Evolutionary conservation across 2,797 vertebrate species (phyloP).

Genomic region (Varecia variegata): DNA sequence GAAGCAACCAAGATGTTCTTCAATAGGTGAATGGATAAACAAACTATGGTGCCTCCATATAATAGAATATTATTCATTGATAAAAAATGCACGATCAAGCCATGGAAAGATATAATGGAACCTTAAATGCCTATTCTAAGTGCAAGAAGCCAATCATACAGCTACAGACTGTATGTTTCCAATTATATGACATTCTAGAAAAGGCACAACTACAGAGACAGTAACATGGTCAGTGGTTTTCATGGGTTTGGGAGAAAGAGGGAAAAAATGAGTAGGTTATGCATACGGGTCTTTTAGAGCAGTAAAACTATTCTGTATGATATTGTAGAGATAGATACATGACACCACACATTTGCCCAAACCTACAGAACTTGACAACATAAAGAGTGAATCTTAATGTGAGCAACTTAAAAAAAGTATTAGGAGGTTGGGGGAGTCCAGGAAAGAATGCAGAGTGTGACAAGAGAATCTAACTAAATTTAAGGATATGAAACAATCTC

Average conservation of each 20-base stretch:
- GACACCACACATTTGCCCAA: background rate
- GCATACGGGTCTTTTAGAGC: background rate
- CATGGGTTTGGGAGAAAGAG: background rate
- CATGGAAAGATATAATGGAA: background rate
- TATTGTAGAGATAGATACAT: background rate
- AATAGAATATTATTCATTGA: background rate
- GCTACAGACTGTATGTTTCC: background rate
- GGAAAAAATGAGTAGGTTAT: background rate
- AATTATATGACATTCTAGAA: background rate
- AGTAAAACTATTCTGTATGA: background rate
- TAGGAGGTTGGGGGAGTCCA: background rate
- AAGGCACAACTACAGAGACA: background rate
- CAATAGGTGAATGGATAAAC: background rate
- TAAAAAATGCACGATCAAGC: background rate
- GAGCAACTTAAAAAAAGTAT: background rate
- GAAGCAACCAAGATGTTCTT: slow-evolving; percentile 5
- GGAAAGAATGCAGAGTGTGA: background rate
- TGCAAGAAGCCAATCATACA: background rate
- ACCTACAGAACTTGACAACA: background rate
- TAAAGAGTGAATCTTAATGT: background rate
- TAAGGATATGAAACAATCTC: background rate
- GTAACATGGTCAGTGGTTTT: background rate
- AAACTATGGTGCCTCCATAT: background rate
- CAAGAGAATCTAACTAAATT: background rate
- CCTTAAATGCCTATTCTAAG: background rate